Percentiles rank a stretch among this genome's conserved stretches.
phyloP scores from a whole-genome alignment of 1,140 invertebrate genomes.

The Euura lappo region DNA sequence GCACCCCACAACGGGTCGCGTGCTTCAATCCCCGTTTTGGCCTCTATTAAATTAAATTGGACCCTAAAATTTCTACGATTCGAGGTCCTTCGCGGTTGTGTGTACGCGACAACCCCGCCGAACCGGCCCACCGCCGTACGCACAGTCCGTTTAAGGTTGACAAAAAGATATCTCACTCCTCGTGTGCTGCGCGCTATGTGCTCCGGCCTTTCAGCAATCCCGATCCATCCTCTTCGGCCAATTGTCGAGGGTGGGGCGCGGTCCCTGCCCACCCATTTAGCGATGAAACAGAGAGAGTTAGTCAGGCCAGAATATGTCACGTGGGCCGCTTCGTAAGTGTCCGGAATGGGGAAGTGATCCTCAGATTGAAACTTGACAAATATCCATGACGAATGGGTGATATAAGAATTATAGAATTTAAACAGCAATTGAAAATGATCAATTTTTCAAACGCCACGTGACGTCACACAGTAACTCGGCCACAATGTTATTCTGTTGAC shows the following conservation, averaged over 20 bases:
- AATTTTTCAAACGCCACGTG: too few relatives aligned
- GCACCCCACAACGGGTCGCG: background rate
- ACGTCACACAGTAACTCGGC: too few relatives aligned
- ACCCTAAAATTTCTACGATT: conserved; percentile 47
- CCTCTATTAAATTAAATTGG: conserved; percentile 57
- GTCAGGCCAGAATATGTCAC: background rate
- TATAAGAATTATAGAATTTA: too few relatives aligned
- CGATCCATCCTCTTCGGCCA: background rate
- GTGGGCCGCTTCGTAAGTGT: too few relatives aligned
- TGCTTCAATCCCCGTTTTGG: conserved; percentile 27
- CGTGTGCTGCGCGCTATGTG: background rate
- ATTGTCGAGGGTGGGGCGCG: background rate
- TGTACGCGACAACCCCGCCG: background rate
- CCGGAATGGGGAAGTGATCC: background rate
- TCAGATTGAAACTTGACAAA: too few relatives aligned
- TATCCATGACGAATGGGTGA: too few relatives aligned
- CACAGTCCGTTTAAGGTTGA: background rate
- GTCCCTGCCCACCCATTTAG: background rate
- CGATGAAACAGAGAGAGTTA: background rate
- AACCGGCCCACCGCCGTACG: background rate
- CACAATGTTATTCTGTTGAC: too few relatives aligned
- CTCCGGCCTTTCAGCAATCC: background rate
- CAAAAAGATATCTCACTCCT: background rate
- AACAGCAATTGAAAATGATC: too few relatives aligned
- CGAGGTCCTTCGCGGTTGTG: conserved; percentile 11